phyloP scores from a whole-genome alignment of 2,888 invertebrate genomes.

The Hemaris fuciformis region DNA sequence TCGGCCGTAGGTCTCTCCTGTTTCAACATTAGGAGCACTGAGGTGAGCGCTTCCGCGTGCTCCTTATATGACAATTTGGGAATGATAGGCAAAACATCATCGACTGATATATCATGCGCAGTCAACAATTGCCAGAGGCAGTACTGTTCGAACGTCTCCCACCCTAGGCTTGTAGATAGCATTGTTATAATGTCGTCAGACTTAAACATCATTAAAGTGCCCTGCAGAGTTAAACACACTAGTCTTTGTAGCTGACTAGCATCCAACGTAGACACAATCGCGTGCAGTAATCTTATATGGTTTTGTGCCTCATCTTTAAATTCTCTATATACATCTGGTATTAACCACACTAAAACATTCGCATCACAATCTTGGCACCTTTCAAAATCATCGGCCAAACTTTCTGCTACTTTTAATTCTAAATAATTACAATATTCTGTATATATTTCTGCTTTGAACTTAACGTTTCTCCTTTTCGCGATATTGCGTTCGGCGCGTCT shows the following conservation, averaged over 20 bases:
- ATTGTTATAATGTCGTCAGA: conserved; percentile 88
- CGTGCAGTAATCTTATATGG: conserved; percentile 92
- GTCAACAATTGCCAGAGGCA: conserved; percentile 98
- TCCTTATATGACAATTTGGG: conserved; percentile 89
- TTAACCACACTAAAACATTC: conserved; percentile 93
- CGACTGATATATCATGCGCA: conserved; percentile 96
- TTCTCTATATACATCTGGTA: conserved; percentile 95
- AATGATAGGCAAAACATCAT: conserved; percentile 89
- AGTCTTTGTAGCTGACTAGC: conserved; percentile 94
- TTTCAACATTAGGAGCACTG: conserved; percentile 94
- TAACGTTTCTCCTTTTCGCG: conserved; percentile 80
- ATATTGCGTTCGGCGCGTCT: conserved; percentile 70
- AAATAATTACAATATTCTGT: conserved; percentile 92
- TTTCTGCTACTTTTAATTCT: conserved; percentile 87
- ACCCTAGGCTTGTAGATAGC: conserved; percentile 91
- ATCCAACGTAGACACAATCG: conserved; percentile 95
- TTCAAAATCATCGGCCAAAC: conserved; percentile 91
- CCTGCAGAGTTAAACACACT: conserved; percentile 94
- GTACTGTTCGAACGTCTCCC: conserved; percentile 99
- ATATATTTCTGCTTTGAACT: conserved; percentile 92
- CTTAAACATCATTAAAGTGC: conserved; percentile 91
- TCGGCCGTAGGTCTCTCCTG: conserved; percentile 95
- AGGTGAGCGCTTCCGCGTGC: conserved; percentile 96
- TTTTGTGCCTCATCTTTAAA: conserved; percentile 94
- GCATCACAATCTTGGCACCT: conserved; percentile 94